These are phyloP conservation scores for Danio aesculapii DNA, from an alignment of 2,797 vertebrate genomes.

Conservation along the genomic window DNA sequence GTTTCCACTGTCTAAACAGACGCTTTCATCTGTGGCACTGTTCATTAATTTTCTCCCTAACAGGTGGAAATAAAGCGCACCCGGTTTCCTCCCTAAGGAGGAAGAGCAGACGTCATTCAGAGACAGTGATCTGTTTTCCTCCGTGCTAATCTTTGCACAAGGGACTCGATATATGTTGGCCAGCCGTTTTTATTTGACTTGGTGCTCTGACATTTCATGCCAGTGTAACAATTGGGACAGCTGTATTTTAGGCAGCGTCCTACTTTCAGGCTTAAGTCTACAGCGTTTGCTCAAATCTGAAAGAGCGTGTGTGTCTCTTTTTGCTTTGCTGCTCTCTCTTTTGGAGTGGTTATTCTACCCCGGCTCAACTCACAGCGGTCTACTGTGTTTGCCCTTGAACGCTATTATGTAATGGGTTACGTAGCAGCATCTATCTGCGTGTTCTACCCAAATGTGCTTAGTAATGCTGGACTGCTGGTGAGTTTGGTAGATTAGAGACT, in stretches of 20 bases:
- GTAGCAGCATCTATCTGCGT: slow-evolving; percentile 33
- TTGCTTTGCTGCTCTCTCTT: neutral
- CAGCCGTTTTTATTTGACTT: slow-evolving; percentile 33
- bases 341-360: neutral
- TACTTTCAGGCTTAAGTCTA: slow-evolving; percentile 58
- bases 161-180: slow-evolving; percentile 18
- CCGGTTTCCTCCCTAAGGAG: slow-evolving; percentile 45
- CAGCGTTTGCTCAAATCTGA: slow-evolving; percentile 33
- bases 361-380: slow-evolving; percentile 17
- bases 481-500: slow-evolving; percentile 43
- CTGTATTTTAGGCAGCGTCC: slow-evolving; percentile 62
- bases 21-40: slow-evolving; percentile 17
- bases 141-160: slow-evolving; percentile 15
- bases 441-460: slow-evolving; percentile 48
- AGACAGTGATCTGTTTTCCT: slow-evolving; percentile 45
- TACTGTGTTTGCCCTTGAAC: slow-evolving; percentile 56
- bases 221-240: slow-evolving; percentile 53
- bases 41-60: slow-evolving; percentile 36
- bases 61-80: slow-evolving; percentile 27
- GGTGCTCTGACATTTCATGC: slow-evolving; percentile 37
- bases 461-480: slow-evolving; percentile 47
- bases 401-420: slow-evolving; percentile 57
- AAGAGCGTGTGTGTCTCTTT: neutral
- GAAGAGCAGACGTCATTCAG: slow-evolving; percentile 47
- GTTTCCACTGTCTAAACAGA: slow-evolving; percentile 7